Percentiles rank a stretch among this genome's conserved stretches.
Conservation (phyloP, 2,888 invertebrate species). For the Caenorhabditis sinica region DNA sequence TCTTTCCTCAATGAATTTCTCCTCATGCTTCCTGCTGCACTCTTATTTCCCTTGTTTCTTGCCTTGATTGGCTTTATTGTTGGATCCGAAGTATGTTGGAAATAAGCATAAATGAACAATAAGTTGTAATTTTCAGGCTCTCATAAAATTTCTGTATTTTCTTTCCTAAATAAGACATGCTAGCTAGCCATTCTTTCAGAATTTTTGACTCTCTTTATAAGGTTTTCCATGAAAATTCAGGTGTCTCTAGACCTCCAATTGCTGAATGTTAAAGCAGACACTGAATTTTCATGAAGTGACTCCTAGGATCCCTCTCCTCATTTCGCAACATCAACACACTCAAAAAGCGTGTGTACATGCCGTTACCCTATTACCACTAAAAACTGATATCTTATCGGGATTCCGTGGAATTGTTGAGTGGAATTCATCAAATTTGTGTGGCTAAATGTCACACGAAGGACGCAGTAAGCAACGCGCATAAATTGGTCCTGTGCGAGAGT, state of each 20-base stretch:
- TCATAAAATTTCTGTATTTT: neutral
- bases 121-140: neutral
- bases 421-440: conserved; percentile 67
- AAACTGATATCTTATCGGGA: conserved; percentile 59
- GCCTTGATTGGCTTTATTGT: neutral
- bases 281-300: too few relatives aligned
- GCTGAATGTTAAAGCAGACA: neutral
- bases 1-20: neutral
- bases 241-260: neutral
- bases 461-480: conserved; percentile 56
- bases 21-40: neutral
- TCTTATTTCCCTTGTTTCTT: too few relatives aligned
- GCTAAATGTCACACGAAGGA: conserved; percentile 50
- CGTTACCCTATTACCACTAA: conserved; percentile 59
- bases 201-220: neutral
- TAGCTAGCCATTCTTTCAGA: neutral
- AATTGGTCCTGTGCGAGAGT: conserved; percentile 36
- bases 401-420: conserved; percentile 69
- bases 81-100: neutral
- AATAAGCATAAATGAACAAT: neutral
- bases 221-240: neutral
- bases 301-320: neutral
- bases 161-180: too few relatives aligned
- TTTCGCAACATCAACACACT: conserved; percentile 48
- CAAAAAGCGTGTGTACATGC: conserved; percentile 55